Evolutionary conservation across 2,888 invertebrate species (phyloP).

Genomic region (Nomada fucata): DNA sequence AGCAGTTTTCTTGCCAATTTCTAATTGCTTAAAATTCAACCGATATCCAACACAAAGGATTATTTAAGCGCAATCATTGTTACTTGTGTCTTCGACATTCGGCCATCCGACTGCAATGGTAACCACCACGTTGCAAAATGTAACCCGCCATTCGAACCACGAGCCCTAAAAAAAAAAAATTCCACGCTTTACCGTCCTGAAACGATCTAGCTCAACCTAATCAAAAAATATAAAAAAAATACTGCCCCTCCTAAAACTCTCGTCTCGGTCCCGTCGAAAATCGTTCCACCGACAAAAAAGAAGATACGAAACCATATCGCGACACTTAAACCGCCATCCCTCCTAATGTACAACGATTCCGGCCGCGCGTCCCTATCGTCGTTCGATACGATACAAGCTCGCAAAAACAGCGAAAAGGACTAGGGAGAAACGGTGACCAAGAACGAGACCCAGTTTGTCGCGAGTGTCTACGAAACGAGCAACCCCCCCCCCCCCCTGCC

Average conservation of each 20-base stretch:
- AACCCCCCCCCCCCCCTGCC: slow-evolving; percentile 18
- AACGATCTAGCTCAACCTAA: neutral
- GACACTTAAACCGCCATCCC: slow-evolving; percentile 42
- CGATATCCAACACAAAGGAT: too few species aligned
- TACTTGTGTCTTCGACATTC: too few species aligned
- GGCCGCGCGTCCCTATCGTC: slow-evolving; percentile 56
- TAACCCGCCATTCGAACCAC: too few species aligned
- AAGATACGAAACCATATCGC: slow-evolving; percentile 24
- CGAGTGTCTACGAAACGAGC: slow-evolving; percentile 19
- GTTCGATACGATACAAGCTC: slow-evolving; percentile 66
- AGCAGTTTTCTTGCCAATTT: too few species aligned
- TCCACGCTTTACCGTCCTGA: too few species aligned
- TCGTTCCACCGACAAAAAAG: neutral
- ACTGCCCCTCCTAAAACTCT: neutral
- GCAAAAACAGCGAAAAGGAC: slow-evolving; percentile 29
- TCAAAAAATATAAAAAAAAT: slow-evolving; percentile 3
- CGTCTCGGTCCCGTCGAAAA: slow-evolving; percentile 3
- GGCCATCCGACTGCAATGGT: too few species aligned
- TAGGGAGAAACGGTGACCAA: slow-evolving; percentile 34
- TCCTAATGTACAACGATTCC: slow-evolving; percentile 42
- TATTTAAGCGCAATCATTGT: too few species aligned
- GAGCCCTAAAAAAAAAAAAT: too few species aligned
- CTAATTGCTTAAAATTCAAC: too few species aligned
- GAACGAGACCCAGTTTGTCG: slow-evolving; percentile 34
- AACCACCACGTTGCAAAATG: too few species aligned